Evolutionary conservation across 2,888 invertebrate species (phyloP).

Genomic region (Paralinhomoeus sp.): DNA sequence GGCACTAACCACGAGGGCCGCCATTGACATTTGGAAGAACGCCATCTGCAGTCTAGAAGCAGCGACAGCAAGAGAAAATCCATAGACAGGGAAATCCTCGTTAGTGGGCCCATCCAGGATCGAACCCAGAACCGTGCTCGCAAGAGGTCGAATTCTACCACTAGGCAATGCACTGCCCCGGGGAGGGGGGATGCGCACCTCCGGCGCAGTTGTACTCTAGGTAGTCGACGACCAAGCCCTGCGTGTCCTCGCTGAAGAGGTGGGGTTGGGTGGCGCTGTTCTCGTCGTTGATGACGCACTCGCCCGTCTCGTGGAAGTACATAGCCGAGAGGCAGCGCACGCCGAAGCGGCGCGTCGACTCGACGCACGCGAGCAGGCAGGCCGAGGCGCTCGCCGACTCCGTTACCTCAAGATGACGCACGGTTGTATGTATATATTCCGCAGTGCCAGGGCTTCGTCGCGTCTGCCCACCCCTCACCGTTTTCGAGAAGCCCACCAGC

Average conservation of each 20-base stretch:
- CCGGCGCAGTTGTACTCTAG: conserved; percentile 23
- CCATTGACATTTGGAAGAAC: too few relatives aligned
- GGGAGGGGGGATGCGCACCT: too few relatives aligned
- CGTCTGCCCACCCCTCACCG: conserved; percentile 7
- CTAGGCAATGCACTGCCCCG: too few relatives aligned
- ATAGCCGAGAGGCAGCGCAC: conserved; percentile 14
- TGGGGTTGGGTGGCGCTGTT: conserved; percentile 10
- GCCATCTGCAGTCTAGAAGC: too few relatives aligned
- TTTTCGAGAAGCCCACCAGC: conserved; percentile 15
- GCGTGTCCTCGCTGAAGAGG: conserved; percentile 12
- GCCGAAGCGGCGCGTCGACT: conserved; percentile 7
- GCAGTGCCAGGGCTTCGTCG: not conserved
- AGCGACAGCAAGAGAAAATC: too few relatives aligned
- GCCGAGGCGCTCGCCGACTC: conserved; percentile 13
- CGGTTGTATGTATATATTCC: too few relatives aligned
- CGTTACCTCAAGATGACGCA: conserved; percentile 4
- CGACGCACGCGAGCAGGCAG: conserved; percentile 17
- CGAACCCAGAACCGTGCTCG: too few relatives aligned
- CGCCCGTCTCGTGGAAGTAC: conserved; percentile 22
- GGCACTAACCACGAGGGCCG: too few relatives aligned
- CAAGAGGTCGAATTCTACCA: too few relatives aligned
- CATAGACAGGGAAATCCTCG: too few relatives aligned
- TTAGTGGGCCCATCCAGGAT: too few relatives aligned
- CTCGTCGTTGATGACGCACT: conserved; percentile 20
- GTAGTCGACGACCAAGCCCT: conserved; percentile 18